Conservation (phyloP, 53 echinoderm and acorn worm genomes). For the Luidia sarsii region DNA sequence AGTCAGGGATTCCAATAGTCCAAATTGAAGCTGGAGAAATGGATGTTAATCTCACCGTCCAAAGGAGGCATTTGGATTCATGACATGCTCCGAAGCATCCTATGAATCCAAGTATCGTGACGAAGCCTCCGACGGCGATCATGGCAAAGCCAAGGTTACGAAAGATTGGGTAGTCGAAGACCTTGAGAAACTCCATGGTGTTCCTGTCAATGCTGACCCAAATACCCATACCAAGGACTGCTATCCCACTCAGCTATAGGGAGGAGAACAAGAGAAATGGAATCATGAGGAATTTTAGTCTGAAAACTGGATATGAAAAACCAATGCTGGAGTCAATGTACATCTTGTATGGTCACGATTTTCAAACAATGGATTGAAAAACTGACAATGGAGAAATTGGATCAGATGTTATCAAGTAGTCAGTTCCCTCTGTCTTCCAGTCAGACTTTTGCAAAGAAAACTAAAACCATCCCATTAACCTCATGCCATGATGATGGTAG, state of each 20-base stretch:
- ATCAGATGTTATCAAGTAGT: too few relatives aligned
- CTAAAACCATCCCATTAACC: too few relatives aligned
- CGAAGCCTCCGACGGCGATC: conserved; percentile 93
- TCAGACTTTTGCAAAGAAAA: too few relatives aligned
- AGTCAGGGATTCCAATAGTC: neutral
- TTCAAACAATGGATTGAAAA: too few relatives aligned
- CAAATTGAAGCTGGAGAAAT: conserved; percentile 5
- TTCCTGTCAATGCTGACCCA: conserved; percentile 94
- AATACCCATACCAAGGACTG: conserved; percentile 84
- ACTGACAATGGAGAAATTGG: too few relatives aligned
- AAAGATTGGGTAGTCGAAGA: conserved; percentile 90
- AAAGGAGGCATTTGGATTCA: conserved; percentile 94
- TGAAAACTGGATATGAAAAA: too few relatives aligned
- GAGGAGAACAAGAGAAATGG: too few relatives aligned
- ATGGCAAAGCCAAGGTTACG: conserved; percentile 80
- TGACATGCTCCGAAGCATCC: conserved; percentile 99
- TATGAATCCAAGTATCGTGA: conserved; percentile 91
- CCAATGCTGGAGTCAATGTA: too few relatives aligned
- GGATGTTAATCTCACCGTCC: conserved; percentile 66
- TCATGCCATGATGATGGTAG: too few relatives aligned
- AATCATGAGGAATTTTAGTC: too few relatives aligned
- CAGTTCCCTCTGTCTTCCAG: too few relatives aligned
- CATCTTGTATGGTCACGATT: too few relatives aligned
- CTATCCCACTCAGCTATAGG: conserved; percentile 83
- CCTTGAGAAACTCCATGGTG: conserved; percentile 77